Conservation (phyloP, 2,113 vertebrate genomes). For the Paramisgurnus dabryanus region DNA sequence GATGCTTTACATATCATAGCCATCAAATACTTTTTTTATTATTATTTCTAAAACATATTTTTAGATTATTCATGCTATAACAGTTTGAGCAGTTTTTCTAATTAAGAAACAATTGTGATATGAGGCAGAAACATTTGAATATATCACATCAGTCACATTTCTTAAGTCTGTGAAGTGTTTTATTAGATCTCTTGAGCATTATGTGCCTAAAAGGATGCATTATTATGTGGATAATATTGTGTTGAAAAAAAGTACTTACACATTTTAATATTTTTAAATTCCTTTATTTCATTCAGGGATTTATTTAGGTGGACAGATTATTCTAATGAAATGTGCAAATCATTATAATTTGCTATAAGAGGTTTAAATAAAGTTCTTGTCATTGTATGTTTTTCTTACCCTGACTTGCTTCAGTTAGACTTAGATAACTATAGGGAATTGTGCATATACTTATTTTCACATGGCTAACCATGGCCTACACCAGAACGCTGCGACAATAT, state of each 20-base stretch:
- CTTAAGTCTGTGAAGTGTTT: too few relatives aligned
- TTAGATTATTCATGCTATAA: too few relatives aligned
- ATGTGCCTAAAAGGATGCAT: too few relatives aligned
- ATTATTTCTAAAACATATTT: too few relatives aligned
- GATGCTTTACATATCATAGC: too few relatives aligned
- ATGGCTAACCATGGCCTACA: constrained; percentile 19
- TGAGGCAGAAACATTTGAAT: too few relatives aligned
- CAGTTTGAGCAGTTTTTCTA: too few relatives aligned
- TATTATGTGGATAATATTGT: too few relatives aligned
- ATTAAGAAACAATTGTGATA: too few relatives aligned
- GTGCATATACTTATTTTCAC: constrained; percentile 13
- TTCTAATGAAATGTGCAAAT: not conserved
- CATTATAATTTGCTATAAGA: constrained; percentile 18
- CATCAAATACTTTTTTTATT: too few relatives aligned
- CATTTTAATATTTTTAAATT: constrained; percentile 8
- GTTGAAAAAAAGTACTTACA: not conserved
- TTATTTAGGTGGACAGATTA: not conserved
- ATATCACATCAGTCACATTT: too few relatives aligned
- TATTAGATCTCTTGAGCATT: too few relatives aligned
- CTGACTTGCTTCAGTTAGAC: not conserved
- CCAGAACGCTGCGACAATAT: not conserved
- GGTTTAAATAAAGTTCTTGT: constrained; percentile 24
- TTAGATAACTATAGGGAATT: not conserved
- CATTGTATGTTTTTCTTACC: not conserved
- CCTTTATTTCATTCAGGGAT: constrained; percentile 28